Evolutionary conservation across 2,797 vertebrate genomes (phyloP), one percentile per base, ranked within the genome.

Genomic region (Typhlichthys subterraneus): DNA sequence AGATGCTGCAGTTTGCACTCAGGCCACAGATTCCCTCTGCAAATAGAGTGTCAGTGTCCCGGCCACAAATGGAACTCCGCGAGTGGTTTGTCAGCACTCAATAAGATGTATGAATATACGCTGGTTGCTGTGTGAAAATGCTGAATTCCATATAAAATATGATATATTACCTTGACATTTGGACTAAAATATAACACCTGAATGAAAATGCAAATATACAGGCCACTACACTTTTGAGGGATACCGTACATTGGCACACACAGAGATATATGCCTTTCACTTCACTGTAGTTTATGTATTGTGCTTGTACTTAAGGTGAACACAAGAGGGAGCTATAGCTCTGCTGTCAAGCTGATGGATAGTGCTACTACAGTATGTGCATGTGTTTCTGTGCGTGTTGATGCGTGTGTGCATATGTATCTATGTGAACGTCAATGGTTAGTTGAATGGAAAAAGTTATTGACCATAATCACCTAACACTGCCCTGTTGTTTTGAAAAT

Each of bases 311-410:
- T 11, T 31, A 5, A 6, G 48, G 2, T 49, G 13, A 15, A 67
- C 89, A 82, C 81, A 62, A 84, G 87, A 72, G 79, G 88, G 89
- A 75, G 87, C 77, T 45, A 45, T 85, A 70, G 53, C 61, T 63
- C 69, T 71, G 64, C 72, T 69, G 63, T 65, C 54, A 63, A 49
- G 38, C 42, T 31, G 47, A 14, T 19, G 15, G 53, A 63, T 31
- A 33, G 6, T 59, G 17, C 13, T 12, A 54, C 48, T 38, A 3
- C 17, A 33, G 2, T 11, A 6, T 6, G n/a, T 48, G 2, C 5
- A 1, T 0, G 12, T 45, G 33, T 55, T 38, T 60, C 13, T 59
- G 1, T 31, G 12, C 47, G 31, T 50, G 23, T 63, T 23, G 33
- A 1, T 5, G 45, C 4, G 45, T 50, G 48, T 50, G 58, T 38